Percentiles rank a stretch among this genome's conserved stretches.
Evolutionary conservation across 2,797 vertebrate species (phyloP).

Genomic region (Lepilemur ruficaudatus): DNA sequence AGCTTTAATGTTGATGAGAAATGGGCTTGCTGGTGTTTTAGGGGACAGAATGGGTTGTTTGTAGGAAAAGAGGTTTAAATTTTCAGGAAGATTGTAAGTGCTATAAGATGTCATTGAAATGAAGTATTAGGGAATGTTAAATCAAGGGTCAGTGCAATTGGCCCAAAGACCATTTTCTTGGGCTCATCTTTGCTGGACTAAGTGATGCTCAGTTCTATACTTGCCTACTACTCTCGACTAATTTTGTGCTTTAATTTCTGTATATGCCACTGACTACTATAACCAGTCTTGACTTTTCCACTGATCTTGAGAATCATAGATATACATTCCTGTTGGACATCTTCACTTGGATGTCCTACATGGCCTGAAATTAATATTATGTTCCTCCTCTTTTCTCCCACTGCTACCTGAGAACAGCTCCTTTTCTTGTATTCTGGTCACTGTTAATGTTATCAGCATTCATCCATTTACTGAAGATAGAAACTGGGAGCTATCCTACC

Average conservation of each 20-base stretch:
- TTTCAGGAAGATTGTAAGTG: conserved; percentile 53
- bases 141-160: background rate
- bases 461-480: background rate
- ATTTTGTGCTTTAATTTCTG: background rate
- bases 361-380: background rate
- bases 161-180: background rate
- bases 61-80: conserved; percentile 12
- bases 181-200: background rate
- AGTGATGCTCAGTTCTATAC: background rate
- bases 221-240: background rate
- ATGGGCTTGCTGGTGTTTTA: conserved; percentile 16
- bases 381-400: background rate
- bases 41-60: background rate
- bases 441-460: background rate
- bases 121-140: background rate
- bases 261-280: background rate
- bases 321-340: background rate
- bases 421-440: background rate
- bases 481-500: background rate
- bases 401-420: background rate
- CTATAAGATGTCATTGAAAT: background rate
- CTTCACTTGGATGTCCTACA: background rate
- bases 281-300: background rate
- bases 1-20: conserved; percentile 68
- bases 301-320: background rate